Conservation (phyloP, 2,113 vertebrate genomes). For the Zosterops hypoxanthus region DNA sequence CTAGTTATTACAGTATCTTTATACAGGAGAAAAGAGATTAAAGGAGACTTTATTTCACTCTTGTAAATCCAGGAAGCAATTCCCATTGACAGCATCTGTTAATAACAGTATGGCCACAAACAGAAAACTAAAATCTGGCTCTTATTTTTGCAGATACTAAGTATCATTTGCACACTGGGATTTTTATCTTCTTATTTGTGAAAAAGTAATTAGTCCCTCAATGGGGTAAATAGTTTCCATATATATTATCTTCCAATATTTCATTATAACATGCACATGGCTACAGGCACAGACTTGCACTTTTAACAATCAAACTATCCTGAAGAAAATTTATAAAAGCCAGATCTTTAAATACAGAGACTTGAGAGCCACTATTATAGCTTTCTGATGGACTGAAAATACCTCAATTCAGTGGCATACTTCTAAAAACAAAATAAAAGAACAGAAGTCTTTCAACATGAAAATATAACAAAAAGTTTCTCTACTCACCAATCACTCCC, state of each 20-base stretch:
- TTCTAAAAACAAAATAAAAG: not conserved
- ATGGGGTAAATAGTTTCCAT: not conserved
- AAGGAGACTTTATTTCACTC: not conserved
- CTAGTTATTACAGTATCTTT: not conserved
- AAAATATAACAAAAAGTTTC: constrained; percentile 11
- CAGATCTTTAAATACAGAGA: not conserved
- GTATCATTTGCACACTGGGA: not conserved
- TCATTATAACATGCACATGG: not conserved
- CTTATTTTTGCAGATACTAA: not conserved
- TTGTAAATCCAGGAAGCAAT: not conserved
- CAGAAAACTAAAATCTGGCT: not conserved
- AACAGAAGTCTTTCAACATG: not conserved
- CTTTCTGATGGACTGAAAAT: not conserved
- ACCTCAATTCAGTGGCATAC: not conserved
- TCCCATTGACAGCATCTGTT: not conserved
- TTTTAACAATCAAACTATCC: not conserved
- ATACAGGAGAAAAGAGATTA: not conserved
- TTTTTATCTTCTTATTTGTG: not conserved
- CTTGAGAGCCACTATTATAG: not conserved
- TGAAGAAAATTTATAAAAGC: not conserved
- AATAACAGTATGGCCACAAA: not conserved
- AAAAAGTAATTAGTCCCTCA: not conserved
- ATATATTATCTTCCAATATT: not conserved
- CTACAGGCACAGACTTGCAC: not conserved
- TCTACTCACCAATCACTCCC: not conserved